Evolutionary conservation across 2,888 invertebrate genomes (phyloP).

Genomic region (Busseola fusca): DNA sequence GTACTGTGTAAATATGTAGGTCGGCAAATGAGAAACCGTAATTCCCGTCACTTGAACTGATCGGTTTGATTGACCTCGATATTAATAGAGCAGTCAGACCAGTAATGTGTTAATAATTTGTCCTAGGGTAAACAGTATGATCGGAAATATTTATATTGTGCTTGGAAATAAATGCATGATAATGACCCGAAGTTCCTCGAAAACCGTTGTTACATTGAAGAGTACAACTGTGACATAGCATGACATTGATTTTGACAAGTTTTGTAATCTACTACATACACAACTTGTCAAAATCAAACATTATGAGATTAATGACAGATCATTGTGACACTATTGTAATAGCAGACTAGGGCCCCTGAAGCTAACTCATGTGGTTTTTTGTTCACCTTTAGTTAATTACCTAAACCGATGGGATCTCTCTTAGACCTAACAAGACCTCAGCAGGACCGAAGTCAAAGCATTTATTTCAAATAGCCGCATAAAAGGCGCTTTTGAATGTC

Average conservation of each 20-base stretch:
- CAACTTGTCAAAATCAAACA: too few species aligned
- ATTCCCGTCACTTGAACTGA: conserved; percentile 45
- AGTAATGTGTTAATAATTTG: conserved; percentile 37
- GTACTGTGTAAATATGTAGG: conserved; percentile 34
- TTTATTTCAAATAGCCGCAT: background rate
- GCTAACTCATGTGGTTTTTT: too few species aligned
- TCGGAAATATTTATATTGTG: conserved; percentile 9
- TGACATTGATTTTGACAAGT: too few species aligned
- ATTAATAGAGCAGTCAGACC: conserved; percentile 31
- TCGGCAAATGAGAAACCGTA: conserved; percentile 45
- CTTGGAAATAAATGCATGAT: conserved; percentile 7
- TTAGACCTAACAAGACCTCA: background rate
- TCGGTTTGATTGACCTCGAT: conserved; percentile 42
- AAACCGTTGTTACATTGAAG: too few species aligned
- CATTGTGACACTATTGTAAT: too few species aligned
- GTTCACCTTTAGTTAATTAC: too few species aligned
- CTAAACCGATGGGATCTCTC: too few species aligned
- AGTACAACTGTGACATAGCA: too few species aligned
- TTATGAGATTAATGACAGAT: too few species aligned
- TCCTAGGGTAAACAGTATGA: background rate
- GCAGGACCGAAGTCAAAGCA: background rate
- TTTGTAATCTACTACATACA: too few species aligned
- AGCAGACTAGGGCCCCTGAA: too few species aligned
- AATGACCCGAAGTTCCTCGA: background rate
- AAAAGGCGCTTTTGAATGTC: too few species aligned